phyloP scores from a whole-genome alignment of 2,888 invertebrate genomes.

The Eurois occulta region DNA sequence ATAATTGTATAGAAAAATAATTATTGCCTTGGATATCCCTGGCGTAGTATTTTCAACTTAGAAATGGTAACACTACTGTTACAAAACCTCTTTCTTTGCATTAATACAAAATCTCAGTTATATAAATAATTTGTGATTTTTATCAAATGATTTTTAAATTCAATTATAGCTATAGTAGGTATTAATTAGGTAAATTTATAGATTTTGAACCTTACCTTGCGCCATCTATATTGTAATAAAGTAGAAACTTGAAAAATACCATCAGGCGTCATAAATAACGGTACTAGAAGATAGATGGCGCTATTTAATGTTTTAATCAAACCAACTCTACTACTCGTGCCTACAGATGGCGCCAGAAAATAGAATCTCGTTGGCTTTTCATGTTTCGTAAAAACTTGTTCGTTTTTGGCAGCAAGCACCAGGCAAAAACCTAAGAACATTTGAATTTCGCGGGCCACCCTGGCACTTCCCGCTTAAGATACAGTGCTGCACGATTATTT shows the following conservation, averaged over 20 bases:
- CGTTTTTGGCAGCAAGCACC: not conserved
- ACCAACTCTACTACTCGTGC: not conserved
- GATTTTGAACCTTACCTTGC: not conserved
- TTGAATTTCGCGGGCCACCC: too few species aligned
- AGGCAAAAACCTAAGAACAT: too few species aligned
- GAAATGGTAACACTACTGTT: slow-evolving; percentile 25
- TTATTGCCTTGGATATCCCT: too few species aligned
- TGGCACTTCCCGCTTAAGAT: too few species aligned
- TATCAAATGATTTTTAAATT: not conserved
- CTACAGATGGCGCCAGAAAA: slow-evolving; percentile 16
- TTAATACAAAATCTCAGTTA: too few species aligned
- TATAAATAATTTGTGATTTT: not conserved
- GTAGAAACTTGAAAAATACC: not conserved
- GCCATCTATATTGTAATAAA: slow-evolving; percentile 3
- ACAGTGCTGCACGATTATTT: too few species aligned
- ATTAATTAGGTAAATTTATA: not conserved
- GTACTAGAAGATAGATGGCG: slow-evolving; percentile 23
- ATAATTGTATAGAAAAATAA: not conserved
- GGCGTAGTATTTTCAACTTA: slow-evolving; percentile 25
- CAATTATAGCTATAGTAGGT: not conserved
- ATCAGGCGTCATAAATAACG: not conserved
- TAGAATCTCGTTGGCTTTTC: not conserved
- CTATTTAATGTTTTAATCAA: not conserved
- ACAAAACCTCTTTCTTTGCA: slow-evolving; percentile 5
- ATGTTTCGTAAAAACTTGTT: not conserved